Evolutionary conservation across 2,797 vertebrate genomes (phyloP), one percentile per base, ranked within the genome.

Genomic region (Cephalopachus bancanus): DNA sequence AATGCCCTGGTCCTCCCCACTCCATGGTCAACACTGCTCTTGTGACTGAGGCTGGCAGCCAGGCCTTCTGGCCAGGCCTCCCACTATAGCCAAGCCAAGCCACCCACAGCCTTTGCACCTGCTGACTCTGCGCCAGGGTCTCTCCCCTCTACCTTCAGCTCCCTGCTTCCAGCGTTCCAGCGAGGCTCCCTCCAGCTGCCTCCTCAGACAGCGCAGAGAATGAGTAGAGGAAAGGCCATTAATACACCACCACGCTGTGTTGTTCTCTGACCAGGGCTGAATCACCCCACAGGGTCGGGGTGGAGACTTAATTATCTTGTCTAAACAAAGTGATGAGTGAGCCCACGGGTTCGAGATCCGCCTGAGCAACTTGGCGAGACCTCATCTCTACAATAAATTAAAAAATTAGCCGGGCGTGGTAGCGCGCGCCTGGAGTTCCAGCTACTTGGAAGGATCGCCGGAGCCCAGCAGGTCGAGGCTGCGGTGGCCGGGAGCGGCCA

Each of bases 141-240:
- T 60, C 8, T 8, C 28, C n/a, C 26, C 76, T 57, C 71, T 19
- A 53, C 74, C 33, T 53, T 33, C 33, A 30, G 37, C 53, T 7
- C 19, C 44, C 37, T 37, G 37, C 37, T 37, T 37, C 37, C 37
- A 37, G 37, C 57, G 60, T 87, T 20, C n/a, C 10, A 1, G 37
- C 78, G 33, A 72, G 20, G 20, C 51, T 62, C 16, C 37, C 51
- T 33, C 17, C 8, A 2, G 59, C 22, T 8, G 16, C 67, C 49
- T 26, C 33, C 9, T 17, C 19, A 10, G 19, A 5, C 8, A 30
- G 69, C n/a, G 1, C 16, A 1, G 30, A 26, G 59, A 9, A 20
- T 1, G 16, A 17, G 0, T 37, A 15, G 28, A 71, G n/a, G 28
- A 71, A 57, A 26, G 6, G 12, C 3, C 19, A 6, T 1, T 0